Base-by-base conservation (phyloP, 2,797 vertebrate genomes). In the Schizopygopsis malacanthus region DNA sequence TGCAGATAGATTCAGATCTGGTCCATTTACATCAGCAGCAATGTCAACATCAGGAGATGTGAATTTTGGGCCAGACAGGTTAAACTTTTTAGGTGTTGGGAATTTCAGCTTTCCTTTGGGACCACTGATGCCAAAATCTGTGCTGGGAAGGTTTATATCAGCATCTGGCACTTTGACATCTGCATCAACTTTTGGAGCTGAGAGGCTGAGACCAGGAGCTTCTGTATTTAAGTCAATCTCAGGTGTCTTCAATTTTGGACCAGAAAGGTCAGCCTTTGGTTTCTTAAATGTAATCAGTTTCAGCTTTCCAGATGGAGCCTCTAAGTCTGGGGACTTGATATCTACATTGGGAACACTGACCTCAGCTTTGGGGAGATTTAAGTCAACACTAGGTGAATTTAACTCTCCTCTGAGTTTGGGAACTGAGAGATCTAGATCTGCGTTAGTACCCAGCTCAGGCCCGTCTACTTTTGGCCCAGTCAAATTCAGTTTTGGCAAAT, bases 91-190 rank as follows among this genome's bases (percentile, higher is more conserved):
- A 6, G 91, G 4, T 8, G 72, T 82, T 81, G 88, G 86, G 82
- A 91, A 84, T 77, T 92, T 93, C 0, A 93, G 61, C 88, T 92
- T 94, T 20, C 87, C 91, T 52, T 93, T 92, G 22, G 89, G 85
- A 45, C 82, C 9, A 7, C 92, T 91, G 39, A 91, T 25, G 80
- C 92, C 89, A 83, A 90, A 4, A 47, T 93, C 89, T 81, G 88
- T 90, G 54, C 87, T 88, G 41, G 94, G 92, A 2, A 94, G 65
- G 84, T 89, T 90, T 6, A 94, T 13, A 43, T 92, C 90, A 81
- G 90, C 87, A 72, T 92, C 79, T 22, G 92, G 92, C 50, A 82
- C 33, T 69, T 91, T 87, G 11, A 95, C 13, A 11, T 90, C 89
- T 79, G 89, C 89, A 6, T 92, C 82, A 79, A 94, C 33, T 9